Percentiles rank a stretch among this genome's conserved stretches.
These are phyloP conservation scores for Carterocephalus palaemon DNA, from an alignment of 2,888 invertebrate genomes.

Conservation along the genomic window DNA sequence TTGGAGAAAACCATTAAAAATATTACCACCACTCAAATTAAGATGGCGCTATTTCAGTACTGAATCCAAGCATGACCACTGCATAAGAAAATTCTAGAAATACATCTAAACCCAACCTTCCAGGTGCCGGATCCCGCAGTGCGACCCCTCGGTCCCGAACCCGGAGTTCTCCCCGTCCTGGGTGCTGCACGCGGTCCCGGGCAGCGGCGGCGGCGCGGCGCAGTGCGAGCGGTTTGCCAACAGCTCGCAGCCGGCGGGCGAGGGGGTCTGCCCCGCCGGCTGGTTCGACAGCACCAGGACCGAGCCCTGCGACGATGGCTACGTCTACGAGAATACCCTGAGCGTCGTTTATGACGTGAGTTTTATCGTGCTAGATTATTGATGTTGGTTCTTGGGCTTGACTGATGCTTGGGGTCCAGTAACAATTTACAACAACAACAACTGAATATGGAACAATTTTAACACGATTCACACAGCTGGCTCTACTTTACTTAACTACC, in stretches of 20 bases:
- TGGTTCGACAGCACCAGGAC: slow-evolving; percentile 49
- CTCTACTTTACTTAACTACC: background rate
- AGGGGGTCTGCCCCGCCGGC: slow-evolving; percentile 48
- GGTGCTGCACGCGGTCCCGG: slow-evolving; percentile 57
- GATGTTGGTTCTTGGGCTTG: background rate
- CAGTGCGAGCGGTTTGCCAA: slow-evolving; percentile 52
- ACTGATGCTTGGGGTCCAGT: too few relatives aligned
- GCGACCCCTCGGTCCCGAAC: slow-evolving; percentile 42
- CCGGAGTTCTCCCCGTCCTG: slow-evolving; percentile 53
- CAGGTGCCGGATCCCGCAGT: slow-evolving; percentile 60
- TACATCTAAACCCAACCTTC: too few relatives aligned
- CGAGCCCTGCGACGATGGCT: slow-evolving; percentile 43
- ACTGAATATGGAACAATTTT: too few relatives aligned
- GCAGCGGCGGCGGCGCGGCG: slow-evolving; percentile 46
- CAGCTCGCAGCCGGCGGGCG: slow-evolving; percentile 30
- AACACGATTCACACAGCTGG: background rate
- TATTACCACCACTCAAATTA: too few relatives aligned
- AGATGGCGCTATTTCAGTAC: too few relatives aligned
- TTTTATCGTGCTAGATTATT: slow-evolving; percentile 21
- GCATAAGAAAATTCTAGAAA: too few relatives aligned
- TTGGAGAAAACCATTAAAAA: too few relatives aligned
- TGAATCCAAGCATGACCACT: too few relatives aligned
- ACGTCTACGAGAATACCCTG: slow-evolving; percentile 57
- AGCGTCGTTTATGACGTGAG: slow-evolving; percentile 69
- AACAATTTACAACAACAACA: too few relatives aligned